Percentiles rank a stretch among this genome's conserved stretches.
Evolutionary conservation across 1,140 invertebrate species (phyloP).

Genomic region (Schlechtendalia chinensis): DNA sequence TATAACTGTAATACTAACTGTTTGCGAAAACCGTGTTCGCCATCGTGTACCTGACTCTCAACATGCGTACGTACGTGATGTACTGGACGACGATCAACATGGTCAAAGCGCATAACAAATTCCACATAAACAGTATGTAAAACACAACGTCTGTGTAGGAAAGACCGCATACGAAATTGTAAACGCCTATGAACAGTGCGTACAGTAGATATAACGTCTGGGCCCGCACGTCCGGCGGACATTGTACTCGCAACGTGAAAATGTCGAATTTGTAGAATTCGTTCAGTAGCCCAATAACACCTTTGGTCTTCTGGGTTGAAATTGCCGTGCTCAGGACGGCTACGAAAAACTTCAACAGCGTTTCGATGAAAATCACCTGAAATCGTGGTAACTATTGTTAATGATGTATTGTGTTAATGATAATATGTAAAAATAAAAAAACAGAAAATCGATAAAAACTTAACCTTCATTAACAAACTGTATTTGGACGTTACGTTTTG

Average conservation of each 20-base stretch:
- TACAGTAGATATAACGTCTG: neutral
- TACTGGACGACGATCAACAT: neutral
- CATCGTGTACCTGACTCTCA: neutral
- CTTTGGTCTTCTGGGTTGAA: neutral
- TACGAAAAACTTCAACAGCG: neutral
- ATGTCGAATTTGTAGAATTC: neutral
- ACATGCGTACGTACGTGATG: neutral
- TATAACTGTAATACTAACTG: neutral
- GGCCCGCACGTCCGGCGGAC: no score
- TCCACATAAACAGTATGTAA: neutral
- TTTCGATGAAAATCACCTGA: slow-evolving; percentile 23
- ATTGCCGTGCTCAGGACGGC: neutral
- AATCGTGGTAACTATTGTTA: neutral
- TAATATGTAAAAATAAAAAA: no score
- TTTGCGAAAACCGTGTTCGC: slow-evolving; percentile 1
- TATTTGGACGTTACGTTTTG: neutral
- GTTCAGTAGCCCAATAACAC: neutral
- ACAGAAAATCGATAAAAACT: neutral
- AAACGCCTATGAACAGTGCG: neutral
- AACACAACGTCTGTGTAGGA: neutral
- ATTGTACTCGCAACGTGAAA: neutral
- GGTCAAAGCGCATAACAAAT: neutral
- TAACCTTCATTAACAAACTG: neutral
- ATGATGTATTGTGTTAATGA: no score
- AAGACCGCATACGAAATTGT: neutral